phyloP scores from a whole-genome alignment of 2,888 invertebrate species.

The Cryptocheilus praepositus region DNA sequence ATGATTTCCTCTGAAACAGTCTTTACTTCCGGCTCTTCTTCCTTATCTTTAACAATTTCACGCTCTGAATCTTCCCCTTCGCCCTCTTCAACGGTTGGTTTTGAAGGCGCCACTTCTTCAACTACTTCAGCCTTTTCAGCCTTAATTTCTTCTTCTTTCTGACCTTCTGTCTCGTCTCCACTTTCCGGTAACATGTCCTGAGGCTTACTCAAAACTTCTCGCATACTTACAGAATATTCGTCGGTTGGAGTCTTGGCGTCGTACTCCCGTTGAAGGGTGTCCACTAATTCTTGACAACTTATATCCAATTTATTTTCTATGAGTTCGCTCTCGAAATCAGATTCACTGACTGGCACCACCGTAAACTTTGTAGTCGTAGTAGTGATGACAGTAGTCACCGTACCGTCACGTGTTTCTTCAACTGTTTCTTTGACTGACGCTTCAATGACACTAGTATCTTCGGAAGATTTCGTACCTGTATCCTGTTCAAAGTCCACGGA shows the following conservation, averaged over 20 bases:
- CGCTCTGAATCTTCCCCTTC: slow-evolving; percentile 10
- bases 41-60: too few relatives aligned
- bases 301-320: slow-evolving; percentile 70
- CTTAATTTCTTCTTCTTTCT: slow-evolving; percentile 14
- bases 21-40: not conserved
- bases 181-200: slow-evolving; percentile 50
- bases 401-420: not conserved
- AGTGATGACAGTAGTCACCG: not conserved
- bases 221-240: slow-evolving; percentile 52
- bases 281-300: slow-evolving; percentile 70
- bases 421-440: slow-evolving; percentile 45
- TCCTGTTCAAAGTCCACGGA: slow-evolving; percentile 57
- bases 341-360: slow-evolving; percentile 62
- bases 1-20: not conserved
- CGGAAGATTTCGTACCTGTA: slow-evolving; percentile 57
- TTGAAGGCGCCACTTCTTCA: too few relatives aligned
- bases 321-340: slow-evolving; percentile 67
- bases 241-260: slow-evolving; percentile 69
- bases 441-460: slow-evolving; percentile 57
- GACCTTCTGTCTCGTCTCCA: not conserved
- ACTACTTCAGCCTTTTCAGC: not conserved
- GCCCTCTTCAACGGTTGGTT: slow-evolving; percentile 1
- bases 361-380: slow-evolving; percentile 58
- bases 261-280: slow-evolving; percentile 67
- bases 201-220: slow-evolving; percentile 23